These are phyloP conservation scores for Drosophila nigricruria DNA, from an alignment of 2,888 invertebrate species.

Conservation along the genomic window DNA sequence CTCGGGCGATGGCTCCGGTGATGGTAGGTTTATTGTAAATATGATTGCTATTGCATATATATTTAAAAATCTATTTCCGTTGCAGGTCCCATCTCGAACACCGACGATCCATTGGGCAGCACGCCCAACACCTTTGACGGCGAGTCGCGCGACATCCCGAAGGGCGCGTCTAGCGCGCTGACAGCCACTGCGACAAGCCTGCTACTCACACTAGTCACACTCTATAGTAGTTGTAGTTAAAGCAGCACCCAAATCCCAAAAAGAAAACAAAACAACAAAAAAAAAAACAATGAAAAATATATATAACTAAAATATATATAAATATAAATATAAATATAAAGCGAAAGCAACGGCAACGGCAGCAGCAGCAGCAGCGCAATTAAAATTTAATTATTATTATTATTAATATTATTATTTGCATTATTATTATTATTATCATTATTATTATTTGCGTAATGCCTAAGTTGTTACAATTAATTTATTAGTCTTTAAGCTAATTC, in stretches of 20 bases:
- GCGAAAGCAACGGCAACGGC: conserved; percentile 12
- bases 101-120: conserved; percentile 68
- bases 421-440: conserved; percentile 63
- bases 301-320: conserved; percentile 20
- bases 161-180: conserved; percentile 43
- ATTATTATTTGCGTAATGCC: conserved; percentile 71
- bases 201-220: conserved; percentile 78
- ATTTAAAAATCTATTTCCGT: no score
- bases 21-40: conserved; percentile 68
- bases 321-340: conserved; percentile 15
- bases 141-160: conserved; percentile 50
- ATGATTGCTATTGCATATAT: not conserved
- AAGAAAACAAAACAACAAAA: conserved; percentile 6
- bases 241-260: conserved; percentile 52
- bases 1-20: conserved; percentile 84
- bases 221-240: conserved; percentile 74
- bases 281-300: conserved; percentile 12
- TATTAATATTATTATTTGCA: conserved; percentile 60
- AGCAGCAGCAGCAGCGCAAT: conserved; percentile 50
- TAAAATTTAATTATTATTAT: conserved; percentile 63
- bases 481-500: conserved; percentile 62
- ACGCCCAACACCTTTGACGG: conserved; percentile 54
- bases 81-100: conserved; percentile 68
- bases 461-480: conserved; percentile 75
- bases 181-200: conserved; percentile 56